A percentile compares a stretch with the other conserved stretches of the same genome.
phyloP scores from a whole-genome alignment of 2,888 invertebrate genomes.

The Globia sparganii region DNA sequence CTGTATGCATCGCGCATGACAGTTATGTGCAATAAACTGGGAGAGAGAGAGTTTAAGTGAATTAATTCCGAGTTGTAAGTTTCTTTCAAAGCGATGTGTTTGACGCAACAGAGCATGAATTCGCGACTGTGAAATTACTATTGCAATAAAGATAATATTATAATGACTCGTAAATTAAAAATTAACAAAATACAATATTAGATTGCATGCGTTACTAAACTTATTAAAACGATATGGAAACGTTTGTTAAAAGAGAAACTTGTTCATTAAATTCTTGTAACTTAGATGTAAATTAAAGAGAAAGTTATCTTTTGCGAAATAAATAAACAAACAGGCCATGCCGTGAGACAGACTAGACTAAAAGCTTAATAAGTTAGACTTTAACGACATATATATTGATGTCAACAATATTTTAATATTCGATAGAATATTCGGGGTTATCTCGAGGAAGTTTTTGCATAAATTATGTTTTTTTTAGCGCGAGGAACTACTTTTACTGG shows the following conservation, averaged over 20 bases:
- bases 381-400: conserved; percentile 26
- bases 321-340: conserved; percentile 52
- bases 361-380: conserved; percentile 16
- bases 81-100: conserved; percentile 37
- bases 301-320: conserved; percentile 54
- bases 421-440: conserved; percentile 18
- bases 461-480: conserved; percentile 13
- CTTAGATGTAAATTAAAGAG: conserved; percentile 55
- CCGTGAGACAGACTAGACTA: conserved; percentile 4
- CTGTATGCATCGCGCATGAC: conserved; percentile 6
- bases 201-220: conserved; percentile 24
- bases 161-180: conserved; percentile 35
- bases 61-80: conserved; percentile 40
- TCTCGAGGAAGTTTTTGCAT: conserved; percentile 28
- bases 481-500: conserved; percentile 53
- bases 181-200: conserved; percentile 24
- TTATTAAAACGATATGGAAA: conserved; percentile 15
- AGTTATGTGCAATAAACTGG: conserved; percentile 4
- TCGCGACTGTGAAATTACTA: conserved; percentile 27
- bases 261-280: conserved; percentile 36
- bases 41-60: conserved; percentile 48
- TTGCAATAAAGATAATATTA: conserved; percentile 41
- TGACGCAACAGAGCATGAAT: conserved; percentile 60
- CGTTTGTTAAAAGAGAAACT: conserved; percentile 39
- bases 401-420: conserved; percentile 32